A percentile compares a stretch with the other conserved stretches of the same genome.
phyloP scores from a whole-genome alignment of 2,888 invertebrate genomes.

The Polydrusus cervinus region DNA sequence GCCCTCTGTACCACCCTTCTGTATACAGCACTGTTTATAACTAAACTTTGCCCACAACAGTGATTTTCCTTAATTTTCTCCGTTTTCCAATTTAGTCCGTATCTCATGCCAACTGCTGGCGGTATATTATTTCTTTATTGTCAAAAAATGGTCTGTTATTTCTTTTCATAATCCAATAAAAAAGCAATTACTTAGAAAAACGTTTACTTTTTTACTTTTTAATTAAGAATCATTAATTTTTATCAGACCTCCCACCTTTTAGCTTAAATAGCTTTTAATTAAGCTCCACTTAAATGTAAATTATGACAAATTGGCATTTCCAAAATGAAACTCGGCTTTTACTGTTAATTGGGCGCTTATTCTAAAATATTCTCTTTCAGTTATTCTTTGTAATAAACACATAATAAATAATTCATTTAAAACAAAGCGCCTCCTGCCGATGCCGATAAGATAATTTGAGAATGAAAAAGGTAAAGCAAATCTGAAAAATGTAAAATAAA shows the following conservation, averaged over 20 bases:
- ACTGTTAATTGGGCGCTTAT: conserved; percentile 4
- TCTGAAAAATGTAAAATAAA: too few relatives aligned
- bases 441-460: too few relatives aligned
- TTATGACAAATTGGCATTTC: conserved; percentile 21
- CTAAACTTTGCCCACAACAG: too few relatives aligned
- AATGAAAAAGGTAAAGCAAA: too few relatives aligned
- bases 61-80: too few relatives aligned
- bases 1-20: too few relatives aligned
- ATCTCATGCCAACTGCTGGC: too few relatives aligned
- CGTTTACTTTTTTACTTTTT: conserved; percentile 4
- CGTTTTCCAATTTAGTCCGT: too few relatives aligned
- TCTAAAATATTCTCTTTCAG: neutral
- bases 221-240: conserved; percentile 38
- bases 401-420: too few relatives aligned
- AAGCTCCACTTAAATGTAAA: conserved; percentile 17
- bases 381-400: neutral
- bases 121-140: neutral
- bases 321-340: conserved; percentile 20
- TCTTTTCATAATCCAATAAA: conserved; percentile 3
- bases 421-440: too few relatives aligned
- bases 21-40: too few relatives aligned
- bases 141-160: neutral
- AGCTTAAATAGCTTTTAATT: conserved; percentile 30
- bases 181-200: conserved; percentile 6
- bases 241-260: conserved; percentile 27